These are phyloP conservation scores for Copidosoma floridanum DNA, from an alignment of 1,140 invertebrate species.

Conservation along the genomic window DNA sequence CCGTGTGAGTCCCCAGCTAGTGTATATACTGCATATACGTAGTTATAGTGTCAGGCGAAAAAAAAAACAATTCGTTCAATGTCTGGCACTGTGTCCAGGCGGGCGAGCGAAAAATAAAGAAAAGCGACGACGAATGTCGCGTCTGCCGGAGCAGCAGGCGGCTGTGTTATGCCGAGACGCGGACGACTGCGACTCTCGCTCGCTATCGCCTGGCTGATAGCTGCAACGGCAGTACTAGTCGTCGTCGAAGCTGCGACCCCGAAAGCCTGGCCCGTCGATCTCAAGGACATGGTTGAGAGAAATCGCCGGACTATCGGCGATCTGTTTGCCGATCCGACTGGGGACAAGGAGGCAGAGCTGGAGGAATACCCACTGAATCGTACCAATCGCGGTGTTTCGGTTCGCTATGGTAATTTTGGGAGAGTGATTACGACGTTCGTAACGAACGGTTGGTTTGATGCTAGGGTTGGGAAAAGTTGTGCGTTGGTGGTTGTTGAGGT, in stretches of 20 bases:
- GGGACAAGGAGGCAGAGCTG: neutral
- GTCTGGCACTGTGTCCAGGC: no score
- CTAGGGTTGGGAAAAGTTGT: neutral
- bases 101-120: no score
- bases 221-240: neutral
- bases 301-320: neutral
- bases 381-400: neutral
- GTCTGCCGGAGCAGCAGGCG: neutral
- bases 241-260: no score
- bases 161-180: slow-evolving; percentile 5
- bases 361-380: neutral
- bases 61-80: no score
- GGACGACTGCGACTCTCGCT: neutral
- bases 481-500: neutral
- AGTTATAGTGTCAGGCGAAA: no score
- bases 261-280: no score
- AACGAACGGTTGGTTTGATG: neutral
- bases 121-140: slow-evolving; percentile 2
- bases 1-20: no score
- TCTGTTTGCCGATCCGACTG: neutral
- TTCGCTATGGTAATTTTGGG: neutral
- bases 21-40: no score
- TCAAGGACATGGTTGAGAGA: neutral
- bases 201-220: slow-evolving; percentile 12
- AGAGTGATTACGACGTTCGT: no score